Conservation (phyloP, 2,113 vertebrate genomes). For the Eira barbara region DNA sequence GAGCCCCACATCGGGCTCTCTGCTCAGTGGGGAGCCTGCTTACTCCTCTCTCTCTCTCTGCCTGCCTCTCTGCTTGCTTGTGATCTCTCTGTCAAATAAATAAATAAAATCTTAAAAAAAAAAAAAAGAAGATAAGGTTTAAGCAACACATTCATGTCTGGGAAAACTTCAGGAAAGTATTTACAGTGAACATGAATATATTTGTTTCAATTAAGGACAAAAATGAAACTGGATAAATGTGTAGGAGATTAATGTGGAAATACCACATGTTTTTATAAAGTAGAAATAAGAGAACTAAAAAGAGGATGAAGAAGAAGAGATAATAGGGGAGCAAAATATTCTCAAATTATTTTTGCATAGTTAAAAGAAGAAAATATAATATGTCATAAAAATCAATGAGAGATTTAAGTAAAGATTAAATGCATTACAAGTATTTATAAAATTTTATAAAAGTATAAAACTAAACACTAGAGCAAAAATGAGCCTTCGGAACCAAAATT, state of each 20-base stretch:
- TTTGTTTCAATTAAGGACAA: background rate
- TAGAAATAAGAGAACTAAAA: background rate
- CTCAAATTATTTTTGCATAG: background rate
- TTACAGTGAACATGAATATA: background rate
- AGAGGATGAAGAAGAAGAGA: background rate
- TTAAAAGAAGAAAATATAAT: background rate
- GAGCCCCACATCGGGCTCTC: too few relatives aligned
- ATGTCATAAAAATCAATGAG: background rate
- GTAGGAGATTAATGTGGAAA: background rate
- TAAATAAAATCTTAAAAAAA: too few relatives aligned
- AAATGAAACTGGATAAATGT: background rate
- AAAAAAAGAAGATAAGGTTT: background rate
- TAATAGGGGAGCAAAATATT: background rate
- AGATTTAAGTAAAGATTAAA: background rate
- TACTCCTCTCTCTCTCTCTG: too few relatives aligned
- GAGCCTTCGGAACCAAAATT: background rate
- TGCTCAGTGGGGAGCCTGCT: too few relatives aligned
- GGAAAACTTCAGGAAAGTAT: background rate
- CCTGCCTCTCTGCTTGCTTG: too few relatives aligned
- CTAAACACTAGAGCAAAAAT: background rate
- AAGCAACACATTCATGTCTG: background rate
- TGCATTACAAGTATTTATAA: background rate
- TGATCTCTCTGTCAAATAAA: too few relatives aligned
- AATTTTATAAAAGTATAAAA: background rate
- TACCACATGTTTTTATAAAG: background rate